phyloP scores from a whole-genome alignment of 1,140 invertebrate genomes.

The Drosophila paulistorum region DNA sequence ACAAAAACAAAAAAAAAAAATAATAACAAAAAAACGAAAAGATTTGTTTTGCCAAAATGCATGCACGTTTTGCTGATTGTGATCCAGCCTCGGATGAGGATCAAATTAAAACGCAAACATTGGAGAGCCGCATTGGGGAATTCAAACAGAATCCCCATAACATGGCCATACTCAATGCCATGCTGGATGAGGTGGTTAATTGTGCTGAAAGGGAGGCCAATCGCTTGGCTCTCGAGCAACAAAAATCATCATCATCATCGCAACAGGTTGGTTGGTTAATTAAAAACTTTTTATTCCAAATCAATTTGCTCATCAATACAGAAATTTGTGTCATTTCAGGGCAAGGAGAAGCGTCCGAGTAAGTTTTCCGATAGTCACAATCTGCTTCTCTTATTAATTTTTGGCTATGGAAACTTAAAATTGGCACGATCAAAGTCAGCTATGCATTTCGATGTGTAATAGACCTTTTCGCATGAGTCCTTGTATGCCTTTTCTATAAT shows the following conservation, averaged over 20 bases:
- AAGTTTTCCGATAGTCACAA: slow-evolving; percentile 48
- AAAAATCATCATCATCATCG: slow-evolving; percentile 50
- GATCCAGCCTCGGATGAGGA: slow-evolving; percentile 64
- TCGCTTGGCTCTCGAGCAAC: slow-evolving; percentile 52
- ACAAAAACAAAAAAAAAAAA: not conserved
- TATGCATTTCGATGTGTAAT: slow-evolving; percentile 67
- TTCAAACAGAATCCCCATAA: slow-evolving; percentile 77
- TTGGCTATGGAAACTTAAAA: slow-evolving; percentile 63
- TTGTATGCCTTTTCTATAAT: slow-evolving; percentile 64
- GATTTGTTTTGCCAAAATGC: slow-evolving; percentile 50
- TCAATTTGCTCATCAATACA: slow-evolving; percentile 10
- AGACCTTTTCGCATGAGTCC: slow-evolving; percentile 64
- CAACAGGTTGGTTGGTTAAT: slow-evolving; percentile 70
- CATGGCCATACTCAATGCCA: slow-evolving; percentile 71
- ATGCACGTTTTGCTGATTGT: slow-evolving; percentile 77
- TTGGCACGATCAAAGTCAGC: slow-evolving; percentile 54
- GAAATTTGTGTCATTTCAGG: slow-evolving; percentile 48
- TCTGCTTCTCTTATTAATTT: slow-evolving; percentile 17
- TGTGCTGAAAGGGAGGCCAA: slow-evolving; percentile 75
- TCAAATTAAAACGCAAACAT: slow-evolving; percentile 51
- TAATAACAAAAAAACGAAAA: slow-evolving; percentile 16
- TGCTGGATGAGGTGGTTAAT: slow-evolving; percentile 76
- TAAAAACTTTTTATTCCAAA: slow-evolving; percentile 33
- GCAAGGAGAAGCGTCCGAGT: slow-evolving; percentile 78
- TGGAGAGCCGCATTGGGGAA: slow-evolving; percentile 70